Conservation (phyloP, 2,797 vertebrate genomes). For the Cottoperca gobio region DNA sequence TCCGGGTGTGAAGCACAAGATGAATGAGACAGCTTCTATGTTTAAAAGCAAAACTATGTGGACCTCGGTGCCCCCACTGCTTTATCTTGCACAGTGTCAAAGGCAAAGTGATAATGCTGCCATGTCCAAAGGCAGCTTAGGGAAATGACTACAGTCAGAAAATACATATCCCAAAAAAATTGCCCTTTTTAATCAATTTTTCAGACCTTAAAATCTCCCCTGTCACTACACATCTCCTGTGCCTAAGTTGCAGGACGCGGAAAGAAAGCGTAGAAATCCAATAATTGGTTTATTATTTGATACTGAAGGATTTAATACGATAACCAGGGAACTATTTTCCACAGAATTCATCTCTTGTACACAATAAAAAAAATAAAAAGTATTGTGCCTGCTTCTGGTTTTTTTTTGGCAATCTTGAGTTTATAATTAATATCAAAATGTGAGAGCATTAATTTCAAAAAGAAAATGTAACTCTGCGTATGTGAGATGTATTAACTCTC, state of each 20-base stretch:
- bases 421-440: slow-evolving; percentile 13
- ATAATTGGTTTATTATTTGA: slow-evolving; percentile 56
- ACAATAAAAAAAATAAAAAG: neutral
- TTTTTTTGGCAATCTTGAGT: neutral
- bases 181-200: slow-evolving; percentile 57
- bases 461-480: neutral
- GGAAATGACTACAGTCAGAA: slow-evolving; percentile 66
- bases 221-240: slow-evolving; percentile 18
- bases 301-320: slow-evolving; percentile 40
- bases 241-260: slow-evolving; percentile 7
- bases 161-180: slow-evolving; percentile 48
- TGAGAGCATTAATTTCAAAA: slow-evolving; percentile 3
- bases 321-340: slow-evolving; percentile 20
- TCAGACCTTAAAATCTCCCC: slow-evolving; percentile 37
- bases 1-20: slow-evolving; percentile 67
- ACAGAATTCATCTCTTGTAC: slow-evolving; percentile 19
- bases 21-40: slow-evolving; percentile 68
- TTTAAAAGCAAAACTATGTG: slow-evolving; percentile 74
- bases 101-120: slow-evolving; percentile 73
- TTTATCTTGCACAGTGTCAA: slow-evolving; percentile 73
- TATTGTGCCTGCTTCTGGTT: slow-evolving; percentile 16
- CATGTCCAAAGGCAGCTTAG: slow-evolving; percentile 67
- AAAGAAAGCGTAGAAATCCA: slow-evolving; percentile 9
- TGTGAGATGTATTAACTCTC: slow-evolving; percentile 12
- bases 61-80: slow-evolving; percentile 64